Base-by-base conservation (phyloP, 2,888 invertebrate species). In the Andricus curvator region DNA sequence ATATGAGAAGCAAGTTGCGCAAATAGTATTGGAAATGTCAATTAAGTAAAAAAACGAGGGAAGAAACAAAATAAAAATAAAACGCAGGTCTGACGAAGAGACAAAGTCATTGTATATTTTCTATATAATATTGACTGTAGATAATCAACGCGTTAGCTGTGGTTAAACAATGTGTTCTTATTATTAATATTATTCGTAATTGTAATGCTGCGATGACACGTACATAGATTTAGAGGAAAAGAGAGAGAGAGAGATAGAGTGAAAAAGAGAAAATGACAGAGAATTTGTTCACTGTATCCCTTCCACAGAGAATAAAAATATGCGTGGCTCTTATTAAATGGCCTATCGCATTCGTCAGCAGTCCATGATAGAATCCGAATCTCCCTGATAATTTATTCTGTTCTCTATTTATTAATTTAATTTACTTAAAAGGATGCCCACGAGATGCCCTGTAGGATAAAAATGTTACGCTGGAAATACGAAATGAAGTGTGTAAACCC, bases 131-230 rank as follows among this genome's bases (percentile, higher is more conserved):
- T 89, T 88, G 87, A 85, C 83, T 81, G 84, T 88, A 88, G 85
- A 81, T 87, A 88, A 85, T 84, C 84, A 85, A 82, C 88, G 85
- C 83, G 84, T 86, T 88, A 86, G 87, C 85, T 86, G 85, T 83
- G 83, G 87, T 86, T 86, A 87, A 88, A 89, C 77, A 66, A 88
- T 88, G 88, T 89, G 89, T 89, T 89, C 89, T 88, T 88, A 89
- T 89, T 84, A 86, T 87, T 87, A 86, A 85, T 51, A 48, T 25
- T 74, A 74, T 74, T 74, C 56, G 15, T 74, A 74, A 74, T 74
- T 74, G 56, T 60, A 74, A 74, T 74, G 74, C 56, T 74, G 37
- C 74, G 74, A 67, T 37, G 74, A 74, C 56, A 74, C 74, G 74
- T 74, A 48, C 15, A 17, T 68, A 68, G 25, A 76, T 74, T 78